Evolutionary conservation across 2,888 invertebrate species (phyloP).

Genomic region (Ptychoptera albimana): DNA sequence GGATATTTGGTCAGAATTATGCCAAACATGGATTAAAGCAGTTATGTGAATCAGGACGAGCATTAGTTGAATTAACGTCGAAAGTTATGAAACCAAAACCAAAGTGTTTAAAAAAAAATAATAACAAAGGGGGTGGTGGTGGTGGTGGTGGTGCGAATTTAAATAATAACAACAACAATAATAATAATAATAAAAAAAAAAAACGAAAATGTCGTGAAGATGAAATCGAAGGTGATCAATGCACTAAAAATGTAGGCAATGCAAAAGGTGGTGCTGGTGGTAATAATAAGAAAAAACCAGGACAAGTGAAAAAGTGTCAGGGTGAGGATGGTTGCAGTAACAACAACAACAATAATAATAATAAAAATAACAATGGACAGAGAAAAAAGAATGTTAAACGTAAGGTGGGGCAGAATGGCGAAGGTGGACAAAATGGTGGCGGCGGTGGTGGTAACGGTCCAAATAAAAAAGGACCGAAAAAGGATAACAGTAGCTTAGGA

Average conservation of each 20-base stretch:
- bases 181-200: slow-evolving; percentile 21
- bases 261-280: background rate
- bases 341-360: background rate
- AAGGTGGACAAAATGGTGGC: background rate
- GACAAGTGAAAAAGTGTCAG: background rate
- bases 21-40: slow-evolving; percentile 31
- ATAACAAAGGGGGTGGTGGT: slow-evolving; percentile 11
- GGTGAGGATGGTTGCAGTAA: background rate
- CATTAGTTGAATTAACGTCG: slow-evolving; percentile 26
- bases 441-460: too few species aligned
- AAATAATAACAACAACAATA: slow-evolving; percentile 13
- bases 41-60: slow-evolving; percentile 32
- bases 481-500: too few species aligned
- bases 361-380: background rate
- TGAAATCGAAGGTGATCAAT: slow-evolving; percentile 6
- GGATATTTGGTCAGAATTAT: slow-evolving; percentile 33
- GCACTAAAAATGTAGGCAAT: slow-evolving; percentile 1
- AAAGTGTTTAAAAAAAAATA: slow-evolving; percentile 21
- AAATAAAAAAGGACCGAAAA: too few species aligned
- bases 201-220: slow-evolving; percentile 19
- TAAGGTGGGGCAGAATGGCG: background rate
- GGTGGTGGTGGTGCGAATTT: slow-evolving; percentile 15
- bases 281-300: background rate
- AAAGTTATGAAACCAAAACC: slow-evolving; percentile 31
- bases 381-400: background rate